These are phyloP conservation scores for Falco peregrinus DNA, from an alignment of 2,797 vertebrate genomes.

Conservation along the genomic window DNA sequence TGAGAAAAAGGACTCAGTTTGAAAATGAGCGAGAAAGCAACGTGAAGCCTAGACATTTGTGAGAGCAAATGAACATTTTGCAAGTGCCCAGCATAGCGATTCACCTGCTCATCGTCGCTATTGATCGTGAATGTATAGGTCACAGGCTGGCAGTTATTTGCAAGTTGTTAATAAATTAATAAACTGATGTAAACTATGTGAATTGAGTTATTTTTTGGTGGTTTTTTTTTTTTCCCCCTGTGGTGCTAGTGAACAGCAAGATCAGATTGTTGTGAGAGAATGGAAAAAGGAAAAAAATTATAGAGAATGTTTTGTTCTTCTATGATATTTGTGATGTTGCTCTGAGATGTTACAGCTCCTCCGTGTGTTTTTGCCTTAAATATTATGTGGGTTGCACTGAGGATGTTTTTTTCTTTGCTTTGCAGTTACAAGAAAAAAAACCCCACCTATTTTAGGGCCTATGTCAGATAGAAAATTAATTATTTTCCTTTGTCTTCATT, in stretches of 20 bases:
- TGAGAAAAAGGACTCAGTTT: neutral
- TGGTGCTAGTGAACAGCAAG: neutral
- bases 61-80: neutral
- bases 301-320: neutral
- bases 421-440: neutral
- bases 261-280: neutral
- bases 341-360: neutral
- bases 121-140: neutral
- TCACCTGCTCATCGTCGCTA: neutral
- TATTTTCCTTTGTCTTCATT: neutral
- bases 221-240: too few species aligned
- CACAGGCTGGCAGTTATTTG: neutral
- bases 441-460: neutral
- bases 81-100: neutral
- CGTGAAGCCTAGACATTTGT: rapidly evolving
- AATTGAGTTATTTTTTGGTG: neutral
- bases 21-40: neutral
- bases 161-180: neutral
- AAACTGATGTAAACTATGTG: neutral
- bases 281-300: neutral
- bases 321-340: neutral
- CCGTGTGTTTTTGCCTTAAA: neutral
- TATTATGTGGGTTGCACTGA: neutral
- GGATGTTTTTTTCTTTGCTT: neutral
- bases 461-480: neutral